Conservation (phyloP, 2,113 vertebrate species). For the Hystrix cristata region DNA sequence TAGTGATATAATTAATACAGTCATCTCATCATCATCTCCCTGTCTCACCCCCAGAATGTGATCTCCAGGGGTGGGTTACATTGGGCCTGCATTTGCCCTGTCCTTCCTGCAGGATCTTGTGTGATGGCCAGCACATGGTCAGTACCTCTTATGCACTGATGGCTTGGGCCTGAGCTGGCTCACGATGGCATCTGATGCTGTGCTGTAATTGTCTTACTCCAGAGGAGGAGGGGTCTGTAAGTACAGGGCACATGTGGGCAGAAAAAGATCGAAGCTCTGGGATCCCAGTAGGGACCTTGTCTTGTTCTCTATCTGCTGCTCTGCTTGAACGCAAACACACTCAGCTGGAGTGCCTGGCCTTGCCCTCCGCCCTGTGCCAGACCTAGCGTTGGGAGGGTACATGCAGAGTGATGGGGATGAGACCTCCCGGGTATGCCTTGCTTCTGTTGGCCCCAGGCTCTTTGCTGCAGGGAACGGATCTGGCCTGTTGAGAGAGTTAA, state of each 20-base stretch:
- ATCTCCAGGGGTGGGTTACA: not conserved
- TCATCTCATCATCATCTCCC: not conserved
- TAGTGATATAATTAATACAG: not conserved
- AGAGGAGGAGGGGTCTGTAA: not conserved
- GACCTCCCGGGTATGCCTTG: not conserved
- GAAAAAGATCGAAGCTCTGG: fast-evolving
- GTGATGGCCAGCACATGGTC: not conserved
- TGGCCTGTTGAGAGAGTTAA: not conserved
- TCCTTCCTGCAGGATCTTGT: not conserved
- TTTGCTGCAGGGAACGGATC: not conserved
- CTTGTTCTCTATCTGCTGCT: not conserved
- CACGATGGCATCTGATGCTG: fast-evolving
- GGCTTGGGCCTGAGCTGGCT: not conserved
- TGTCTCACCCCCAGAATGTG: not conserved
- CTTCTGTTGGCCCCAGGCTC: not conserved
- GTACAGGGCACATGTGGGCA: not conserved
- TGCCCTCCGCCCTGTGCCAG: not conserved
- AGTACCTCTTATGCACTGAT: too few relatives aligned
- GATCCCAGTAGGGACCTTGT: not conserved
- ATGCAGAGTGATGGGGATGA: not conserved
- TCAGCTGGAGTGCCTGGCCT: not conserved
- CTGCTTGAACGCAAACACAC: not conserved
- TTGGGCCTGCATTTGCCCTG: not conserved
- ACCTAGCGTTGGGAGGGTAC: not conserved
- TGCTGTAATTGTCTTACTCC: not conserved